Evolutionary conservation across 53 echinoderm and acorn worm species (phyloP), one percentile per base, ranked within the genome.

Genomic region (Apostichopus leukothele): DNA sequence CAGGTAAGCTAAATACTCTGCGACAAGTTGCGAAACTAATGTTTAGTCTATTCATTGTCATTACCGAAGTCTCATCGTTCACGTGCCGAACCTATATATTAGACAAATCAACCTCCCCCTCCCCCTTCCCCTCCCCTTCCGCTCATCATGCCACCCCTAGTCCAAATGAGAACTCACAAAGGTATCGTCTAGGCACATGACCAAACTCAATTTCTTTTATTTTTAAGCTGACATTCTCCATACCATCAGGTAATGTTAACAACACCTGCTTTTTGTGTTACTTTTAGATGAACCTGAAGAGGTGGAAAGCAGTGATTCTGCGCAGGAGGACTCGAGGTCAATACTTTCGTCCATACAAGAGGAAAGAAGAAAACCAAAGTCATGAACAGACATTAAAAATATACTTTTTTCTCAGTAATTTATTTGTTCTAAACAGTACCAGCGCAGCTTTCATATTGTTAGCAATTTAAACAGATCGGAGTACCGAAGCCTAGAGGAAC

Each of bases 1-100:
- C 91, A 91, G 95, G 95, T 95, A 92, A 89, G 83, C 18, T 60
- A 10, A 53, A 19, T 27, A 9, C 6, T 77, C 11, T 27, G 52
- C 39, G 27, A 27, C 27, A 27, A 27, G 27, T 27, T 27, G 27
- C 27, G 27, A 27, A 27, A 27, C 27, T 39, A 39, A 39, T 39
- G 39, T 39, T 39, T 39, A 39, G 39, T 39, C 1, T 39, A 39
- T 39, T 39, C 39, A 39, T 39, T 39, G 39, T 39, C 39, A 39
- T 39, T 39, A 39, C 39, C 39, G 39, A 39, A 39, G 39, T 39
- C 39, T 39, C 39, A 39, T 39, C 39, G 39, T 39, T 2, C 39
- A 39, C 39, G 39, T 39, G 39, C 39, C 3, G 39, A 39, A 39
- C 3, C 39, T 39, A 39, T 39, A 39, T 4, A 75, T 5, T 19